Percentiles rank a stretch among this genome's conserved stretches.
Conservation (phyloP, 2,797 vertebrate species). For the Tamandua tetradactyla region DNA sequence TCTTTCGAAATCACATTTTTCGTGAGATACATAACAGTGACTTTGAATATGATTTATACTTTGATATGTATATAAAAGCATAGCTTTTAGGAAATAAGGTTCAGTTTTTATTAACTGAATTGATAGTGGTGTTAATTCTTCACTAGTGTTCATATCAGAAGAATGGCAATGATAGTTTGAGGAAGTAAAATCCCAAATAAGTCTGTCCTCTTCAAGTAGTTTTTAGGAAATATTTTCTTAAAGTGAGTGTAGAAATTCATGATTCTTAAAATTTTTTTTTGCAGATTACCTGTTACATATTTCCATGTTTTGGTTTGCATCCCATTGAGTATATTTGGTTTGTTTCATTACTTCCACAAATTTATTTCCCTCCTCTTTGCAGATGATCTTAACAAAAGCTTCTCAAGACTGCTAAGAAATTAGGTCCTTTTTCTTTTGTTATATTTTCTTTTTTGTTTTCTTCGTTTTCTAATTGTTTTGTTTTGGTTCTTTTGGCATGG, state of each 20-base stretch:
- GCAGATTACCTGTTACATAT: not conserved
- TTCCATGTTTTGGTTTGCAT: slow-evolving; percentile 33
- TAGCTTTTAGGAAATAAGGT: not conserved
- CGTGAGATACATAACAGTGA: not conserved
- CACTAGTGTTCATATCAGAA: slow-evolving; percentile 15
- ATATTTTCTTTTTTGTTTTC: too few relatives aligned
- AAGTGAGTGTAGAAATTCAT: slow-evolving; percentile 16
- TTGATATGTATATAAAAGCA: not conserved
- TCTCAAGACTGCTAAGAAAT: not conserved
- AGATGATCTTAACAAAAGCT: not conserved
- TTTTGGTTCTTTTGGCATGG: too few relatives aligned
- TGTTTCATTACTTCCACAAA: not conserved
- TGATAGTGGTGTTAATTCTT: not conserved
- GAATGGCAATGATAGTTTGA: not conserved
- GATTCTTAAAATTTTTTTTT: not conserved
- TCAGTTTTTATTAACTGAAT: not conserved
- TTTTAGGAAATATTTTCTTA: slow-evolving; percentile 17
- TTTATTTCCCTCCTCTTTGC: not conserved
- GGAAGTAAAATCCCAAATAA: slow-evolving; percentile 5
- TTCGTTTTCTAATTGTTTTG: too few relatives aligned
- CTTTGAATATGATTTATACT: not conserved
- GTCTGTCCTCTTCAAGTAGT: not conserved
- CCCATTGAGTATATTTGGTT: not conserved
- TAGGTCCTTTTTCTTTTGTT: not conserved
- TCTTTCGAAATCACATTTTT: slow-evolving; percentile 35